Percentiles rank a stretch among this genome's conserved stretches.
phyloP scores from a whole-genome alignment of 1,140 invertebrate genomes.

The Drosophila insularis region DNA sequence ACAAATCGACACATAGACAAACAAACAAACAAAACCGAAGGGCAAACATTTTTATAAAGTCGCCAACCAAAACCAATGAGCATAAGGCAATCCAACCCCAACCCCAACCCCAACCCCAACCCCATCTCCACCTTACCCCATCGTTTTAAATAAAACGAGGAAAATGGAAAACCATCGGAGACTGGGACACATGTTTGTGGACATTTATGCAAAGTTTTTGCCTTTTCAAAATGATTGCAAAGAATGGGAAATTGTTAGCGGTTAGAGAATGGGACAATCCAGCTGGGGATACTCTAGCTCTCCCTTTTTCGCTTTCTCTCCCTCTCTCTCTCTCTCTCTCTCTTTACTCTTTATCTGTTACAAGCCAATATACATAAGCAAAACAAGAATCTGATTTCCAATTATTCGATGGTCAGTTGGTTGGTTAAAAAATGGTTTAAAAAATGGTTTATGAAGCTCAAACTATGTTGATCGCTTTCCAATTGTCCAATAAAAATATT shows the following conservation, averaged over 20 bases:
- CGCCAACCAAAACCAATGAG: constrained; percentile 56
- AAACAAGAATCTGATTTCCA: too few relatives aligned
- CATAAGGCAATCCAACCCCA: constrained; percentile 12
- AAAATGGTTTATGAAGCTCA: too few relatives aligned
- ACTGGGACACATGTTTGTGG: constrained; percentile 72
- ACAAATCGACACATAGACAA: constrained; percentile 52
- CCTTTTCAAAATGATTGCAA: constrained; percentile 43
- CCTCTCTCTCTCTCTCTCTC: too few relatives aligned
- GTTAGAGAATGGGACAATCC: constrained; percentile 5
- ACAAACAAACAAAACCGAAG: constrained; percentile 69
- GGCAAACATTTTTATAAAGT: constrained; percentile 80
- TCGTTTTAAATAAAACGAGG: constrained; percentile 7
- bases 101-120: background rate
- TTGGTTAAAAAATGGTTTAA: too few relatives aligned
- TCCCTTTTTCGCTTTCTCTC: too few relatives aligned
- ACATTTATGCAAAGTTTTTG: constrained; percentile 74
- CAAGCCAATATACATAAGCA: too few relatives aligned
- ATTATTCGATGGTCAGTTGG: too few relatives aligned
- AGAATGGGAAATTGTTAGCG: background rate
- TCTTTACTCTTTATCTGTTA: too few relatives aligned
- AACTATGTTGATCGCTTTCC: too few relatives aligned
- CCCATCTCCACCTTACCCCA: background rate
- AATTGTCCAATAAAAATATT: too few relatives aligned
- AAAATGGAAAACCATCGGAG: constrained; percentile 33
- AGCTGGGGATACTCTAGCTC: constrained; percentile 17